Evolutionary conservation across 1,140 invertebrate genomes (phyloP), one percentile per base, ranked within the genome.

Genomic region (Magallana ariakensis): DNA sequence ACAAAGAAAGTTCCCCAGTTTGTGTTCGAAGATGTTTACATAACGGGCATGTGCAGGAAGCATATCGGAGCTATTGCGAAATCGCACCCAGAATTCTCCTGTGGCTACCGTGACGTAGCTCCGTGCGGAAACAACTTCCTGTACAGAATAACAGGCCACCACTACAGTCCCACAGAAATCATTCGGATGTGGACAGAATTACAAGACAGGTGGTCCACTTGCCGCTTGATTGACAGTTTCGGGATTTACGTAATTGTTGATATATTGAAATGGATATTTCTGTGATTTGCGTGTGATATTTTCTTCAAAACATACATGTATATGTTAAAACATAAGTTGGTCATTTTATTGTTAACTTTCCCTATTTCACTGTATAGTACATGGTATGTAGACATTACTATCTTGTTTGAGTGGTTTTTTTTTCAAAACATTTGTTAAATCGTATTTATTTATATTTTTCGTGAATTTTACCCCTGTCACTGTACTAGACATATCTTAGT

Each of bases 1-100:
- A 91, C 93, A 7, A 62, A 91, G 58, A 19, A 83, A 11, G 84
- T 55, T 16, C 89, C 87, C 0, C 85, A 92, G 15, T 88, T 94
- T 10, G 91, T 92, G 60, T 87, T 95, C 8, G 94, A 95, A 86
- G 94, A 95, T 89, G 92, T 94, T 54, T 95, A 91, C 87, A 89
- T 94, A 8, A 94, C 94, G 16, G 94, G 92, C 16, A 66, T 91
- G 16, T 87, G 86, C 53, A 80, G 89, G 56, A 58, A 54, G 46
- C 86, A 87, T n/a, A 84, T 89, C 2, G 85, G 87, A n/a, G 70
- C 86, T 75, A 3, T 75, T 0, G 66, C 66, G 11, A 75, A 11
- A 75, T 9, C 22, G 22, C 66, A 75, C 22, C 66, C 9, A 8
- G 66, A 75, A 13, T 75, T 75, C 66, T 33, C 22, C 11, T 75